Percentiles rank a stretch among this genome's conserved stretches.
Conservation (phyloP, 2,113 vertebrate genomes). For the Lycaon pictus region DNA sequence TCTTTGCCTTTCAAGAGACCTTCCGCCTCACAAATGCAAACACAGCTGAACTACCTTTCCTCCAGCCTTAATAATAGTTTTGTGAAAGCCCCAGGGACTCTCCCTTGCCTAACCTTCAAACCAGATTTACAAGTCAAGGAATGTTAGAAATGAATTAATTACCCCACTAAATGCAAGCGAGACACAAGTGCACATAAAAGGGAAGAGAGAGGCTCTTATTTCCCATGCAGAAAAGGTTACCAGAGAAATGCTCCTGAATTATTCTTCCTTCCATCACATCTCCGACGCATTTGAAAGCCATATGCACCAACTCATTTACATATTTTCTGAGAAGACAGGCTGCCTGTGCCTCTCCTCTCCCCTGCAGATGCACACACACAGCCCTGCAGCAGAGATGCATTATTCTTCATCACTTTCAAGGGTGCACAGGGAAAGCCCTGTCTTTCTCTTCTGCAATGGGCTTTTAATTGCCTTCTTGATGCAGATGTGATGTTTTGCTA, state of each 20-base stretch:
- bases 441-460: background rate
- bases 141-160: constrained; percentile 16
- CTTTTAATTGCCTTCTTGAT: background rate
- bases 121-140: constrained; percentile 24
- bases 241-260: background rate
- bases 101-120: background rate
- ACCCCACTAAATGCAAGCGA: background rate
- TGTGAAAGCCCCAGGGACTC: background rate
- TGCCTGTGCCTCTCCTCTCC: too few species aligned
- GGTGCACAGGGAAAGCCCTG: background rate
- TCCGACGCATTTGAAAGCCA: background rate
- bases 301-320: background rate
- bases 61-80: background rate
- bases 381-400: fast-evolving
- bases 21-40: background rate
- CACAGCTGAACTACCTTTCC: fast-evolving
- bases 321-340: background rate
- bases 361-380: background rate
- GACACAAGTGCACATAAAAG: background rate
- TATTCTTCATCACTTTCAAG: background rate
- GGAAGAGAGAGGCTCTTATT: background rate
- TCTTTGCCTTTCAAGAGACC: constrained; percentile 23
- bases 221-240: background rate
- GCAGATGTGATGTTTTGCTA: background rate
- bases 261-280: background rate